phyloP scores from a whole-genome alignment of 2,797 vertebrate species.

The Notolabrus celidotus region DNA sequence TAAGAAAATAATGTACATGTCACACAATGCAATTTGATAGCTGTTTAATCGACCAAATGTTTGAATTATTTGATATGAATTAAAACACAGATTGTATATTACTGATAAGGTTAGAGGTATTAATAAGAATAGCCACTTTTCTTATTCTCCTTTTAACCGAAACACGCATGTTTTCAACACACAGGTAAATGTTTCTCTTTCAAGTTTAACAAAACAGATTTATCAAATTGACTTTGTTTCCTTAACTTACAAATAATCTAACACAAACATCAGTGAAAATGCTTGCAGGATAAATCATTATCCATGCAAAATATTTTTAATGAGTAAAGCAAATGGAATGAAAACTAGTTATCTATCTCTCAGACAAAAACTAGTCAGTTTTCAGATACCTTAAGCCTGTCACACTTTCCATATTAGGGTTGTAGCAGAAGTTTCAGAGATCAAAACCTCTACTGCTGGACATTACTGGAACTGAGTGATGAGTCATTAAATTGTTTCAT shows the following conservation, averaged over 20 bases:
- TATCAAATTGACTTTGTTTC: too few species aligned
- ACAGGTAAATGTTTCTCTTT: too few species aligned
- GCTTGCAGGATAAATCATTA: not conserved
- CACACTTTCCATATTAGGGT: not conserved
- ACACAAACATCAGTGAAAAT: not conserved
- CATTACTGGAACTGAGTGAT: too few species aligned
- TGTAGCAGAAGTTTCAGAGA: conserved; percentile 2
- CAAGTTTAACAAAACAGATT: not conserved
- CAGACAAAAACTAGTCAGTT: not conserved
- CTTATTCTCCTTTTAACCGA: not conserved
- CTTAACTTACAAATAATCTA: not conserved
- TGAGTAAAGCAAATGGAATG: not conserved
- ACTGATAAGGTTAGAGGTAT: not conserved
- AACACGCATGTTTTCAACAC: not conserved
- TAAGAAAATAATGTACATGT: not conserved
- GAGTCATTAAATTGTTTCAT: too few species aligned
- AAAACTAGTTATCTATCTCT: too few species aligned
- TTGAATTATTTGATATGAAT: not conserved
- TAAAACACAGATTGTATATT: not conserved
- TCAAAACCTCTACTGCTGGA: too few species aligned
- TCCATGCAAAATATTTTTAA: not conserved
- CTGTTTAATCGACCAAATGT: not conserved
- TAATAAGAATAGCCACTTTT: not conserved
- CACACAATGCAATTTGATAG: not conserved
- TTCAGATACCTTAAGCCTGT: not conserved